Evolutionary conservation across 2,113 vertebrate species (phyloP), one percentile per base, ranked within the genome.

Genomic region (Cathartes aura): DNA sequence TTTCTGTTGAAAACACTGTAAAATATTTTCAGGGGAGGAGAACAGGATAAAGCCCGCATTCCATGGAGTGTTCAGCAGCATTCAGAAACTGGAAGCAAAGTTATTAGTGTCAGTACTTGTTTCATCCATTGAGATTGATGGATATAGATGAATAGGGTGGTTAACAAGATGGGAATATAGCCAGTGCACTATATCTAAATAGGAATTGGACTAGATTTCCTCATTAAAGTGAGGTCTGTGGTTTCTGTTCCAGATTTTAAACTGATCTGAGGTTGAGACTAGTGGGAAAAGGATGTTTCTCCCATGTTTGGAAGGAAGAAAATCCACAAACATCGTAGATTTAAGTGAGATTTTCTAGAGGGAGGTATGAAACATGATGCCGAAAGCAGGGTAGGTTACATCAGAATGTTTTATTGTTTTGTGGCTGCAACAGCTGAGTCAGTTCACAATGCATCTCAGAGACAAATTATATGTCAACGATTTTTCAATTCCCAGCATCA

Each of bases 111-210:
- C 96, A 88, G 73, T 80, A 60, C 70, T 91, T 43, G 59, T 94
- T 97, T 94, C 55, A 71, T 74, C 59, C 68, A 43, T 58, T 82
- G 75, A 95, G 87, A 90, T 8, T 95, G 87, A 93, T 89, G 58
- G 62, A 58, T 95, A 58, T 81, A 73, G 90, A 95, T 95, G 75
- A 95, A 92, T 93, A 87, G 50, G 15, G 21, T 92, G 70, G 60
- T 90, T 98, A 97, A 95, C 55, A 87, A 93, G 94, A 84, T 95
- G 21, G 11, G 62, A 94, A 70, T 91, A 43, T 40, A 91, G 79
- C 92, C 90, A 94, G 60, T 48, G 20, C 45, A 22, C 78, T 76
- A 45, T 52, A 66, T 80, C 82, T 82, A 85, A 87, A 58, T 53
- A 87, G 75, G 50, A 93, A 87, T 52, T 95, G 76, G 66, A 79